Evolutionary conservation across 1,140 invertebrate species (phyloP), one percentile per base, ranked within the genome.

Genomic region (Macrocentrus cingulum): DNA sequence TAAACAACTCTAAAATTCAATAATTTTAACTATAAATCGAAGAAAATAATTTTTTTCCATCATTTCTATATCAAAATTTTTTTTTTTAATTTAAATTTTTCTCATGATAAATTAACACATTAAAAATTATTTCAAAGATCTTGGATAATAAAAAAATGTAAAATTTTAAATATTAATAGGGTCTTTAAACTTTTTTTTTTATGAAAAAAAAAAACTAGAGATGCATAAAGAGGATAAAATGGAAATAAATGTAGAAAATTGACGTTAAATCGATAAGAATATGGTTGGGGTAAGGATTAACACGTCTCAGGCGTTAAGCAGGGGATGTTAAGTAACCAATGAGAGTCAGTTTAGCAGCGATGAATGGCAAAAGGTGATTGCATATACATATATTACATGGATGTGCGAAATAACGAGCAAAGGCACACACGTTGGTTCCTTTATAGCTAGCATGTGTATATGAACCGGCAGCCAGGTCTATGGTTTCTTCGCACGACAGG

Each of bases 401-500:
- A 39, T 39, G 13, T 15, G 13, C 13, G 36, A 8, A 39, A 39
- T 39, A 39, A 39, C 13, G 8, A 39, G 25, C 25, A 29, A 29
- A 29, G 9, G 25, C 25, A 29, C 25, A 29, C 25, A 29, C 25
- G 25, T 29, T 29, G 25, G 25, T 39, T 39, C 36, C 13, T 39
- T 39, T 39, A 39, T 15, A 8, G 4, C 13, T 15, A 39, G 4
- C 36, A 15, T 11, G 36, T 34, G 29, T 34, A 7, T 34, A 34
- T 34, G 11, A 6, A 15, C 36, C 61, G 60, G 59, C 60, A 57
- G 50, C 34, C 7, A 53, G 42, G 54, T 64, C 68, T 73, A 78
- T 76, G 70, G 74, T 73, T 75, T 70, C 74, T 76, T 76, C 66
- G 65, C 77, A 77, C 76, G 77, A 72, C 63, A 74, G 61, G 65